A percentile compares a stretch with the other conserved stretches of the same genome.
Conservation (phyloP, 2,888 invertebrate genomes). For the Cheilosia vernalis region DNA sequence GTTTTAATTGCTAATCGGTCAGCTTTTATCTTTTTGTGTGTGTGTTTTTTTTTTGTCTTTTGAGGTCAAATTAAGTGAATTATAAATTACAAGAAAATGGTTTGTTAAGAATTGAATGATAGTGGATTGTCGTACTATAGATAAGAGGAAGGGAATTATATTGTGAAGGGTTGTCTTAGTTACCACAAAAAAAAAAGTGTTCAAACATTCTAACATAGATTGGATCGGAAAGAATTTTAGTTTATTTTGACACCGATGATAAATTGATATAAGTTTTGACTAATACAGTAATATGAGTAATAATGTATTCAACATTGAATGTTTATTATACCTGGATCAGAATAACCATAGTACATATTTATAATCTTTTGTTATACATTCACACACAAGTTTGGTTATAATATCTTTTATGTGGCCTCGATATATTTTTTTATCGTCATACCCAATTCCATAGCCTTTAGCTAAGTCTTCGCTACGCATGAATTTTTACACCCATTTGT, state of each 20-base stretch:
- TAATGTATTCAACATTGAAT: too few species aligned
- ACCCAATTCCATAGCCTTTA: too few species aligned
- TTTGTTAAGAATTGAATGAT: slow-evolving; percentile 11
- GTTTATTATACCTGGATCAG: too few species aligned
- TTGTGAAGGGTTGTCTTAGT: background rate
- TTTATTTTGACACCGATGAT: background rate
- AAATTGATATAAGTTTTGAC: too few species aligned
- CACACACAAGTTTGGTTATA: too few species aligned
- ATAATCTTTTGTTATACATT: too few species aligned
- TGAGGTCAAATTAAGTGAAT: slow-evolving; percentile 30
- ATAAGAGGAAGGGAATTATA: background rate
- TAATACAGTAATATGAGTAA: too few species aligned
- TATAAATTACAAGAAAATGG: slow-evolving; percentile 8
- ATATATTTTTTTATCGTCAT: too few species aligned
- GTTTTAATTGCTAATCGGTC: slow-evolving; percentile 27
- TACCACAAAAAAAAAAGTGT: background rate
- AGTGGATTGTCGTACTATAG: slow-evolving; percentile 14
- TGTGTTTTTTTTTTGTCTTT: background rate
- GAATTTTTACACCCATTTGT: too few species aligned
- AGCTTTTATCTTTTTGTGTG: slow-evolving; percentile 40
- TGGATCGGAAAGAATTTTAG: background rate
- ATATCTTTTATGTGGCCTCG: too few species aligned
- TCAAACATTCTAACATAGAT: background rate
- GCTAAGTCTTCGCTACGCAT: too few species aligned
- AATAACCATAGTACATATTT: too few species aligned